Percentiles rank a stretch among this genome's conserved stretches.
These are phyloP conservation scores for Eurytemora carolleeae DNA, from an alignment of 1,140 invertebrate genomes.

Conservation along the genomic window DNA sequence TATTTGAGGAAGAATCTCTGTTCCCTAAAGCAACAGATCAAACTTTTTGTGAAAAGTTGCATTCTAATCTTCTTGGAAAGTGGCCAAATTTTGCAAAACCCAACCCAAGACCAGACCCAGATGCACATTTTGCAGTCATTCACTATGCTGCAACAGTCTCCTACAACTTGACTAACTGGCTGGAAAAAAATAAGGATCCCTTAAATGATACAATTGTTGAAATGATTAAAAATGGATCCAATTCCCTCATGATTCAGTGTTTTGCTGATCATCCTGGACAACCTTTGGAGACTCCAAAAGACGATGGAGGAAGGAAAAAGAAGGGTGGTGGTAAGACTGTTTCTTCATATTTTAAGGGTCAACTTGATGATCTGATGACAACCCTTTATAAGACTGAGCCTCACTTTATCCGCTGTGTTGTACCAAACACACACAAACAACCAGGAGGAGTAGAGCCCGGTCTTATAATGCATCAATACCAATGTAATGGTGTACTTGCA, in stretches of 20 bases:
- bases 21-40: no score
- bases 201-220: slow-evolving; percentile 35
- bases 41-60: slow-evolving; percentile 39
- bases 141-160: slow-evolving; percentile 90
- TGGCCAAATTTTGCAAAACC: slow-evolving; percentile 4
- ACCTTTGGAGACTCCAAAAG: slow-evolving; percentile 32
- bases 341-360: slow-evolving; percentile 60
- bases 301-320: slow-evolving; percentile 32
- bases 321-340: slow-evolving; percentile 90
- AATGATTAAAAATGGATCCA: no score
- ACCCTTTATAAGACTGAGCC: no score
- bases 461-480: slow-evolving; percentile 33
- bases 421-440: slow-evolving; percentile 41
- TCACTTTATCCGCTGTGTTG: slow-evolving; percentile 45
- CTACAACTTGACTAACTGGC: slow-evolving; percentile 22
- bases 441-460: slow-evolving; percentile 24
- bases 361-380: no score
- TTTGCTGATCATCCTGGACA: slow-evolving; percentile 26
- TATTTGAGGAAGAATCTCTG: slow-evolving; percentile 42
- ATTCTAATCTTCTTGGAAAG: slow-evolving; percentile 29
- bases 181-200: slow-evolving; percentile 29
- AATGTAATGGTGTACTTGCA: slow-evolving; percentile 40
- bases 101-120: slow-evolving; percentile 46
- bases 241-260: slow-evolving; percentile 23
- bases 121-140: slow-evolving; percentile 89